Evolutionary conservation across 37 sponge, comb jelly and placozoan genomes (phyloP), one percentile per base, ranked within the genome.

Genomic region (Halisarca cf. caerulea): DNA sequence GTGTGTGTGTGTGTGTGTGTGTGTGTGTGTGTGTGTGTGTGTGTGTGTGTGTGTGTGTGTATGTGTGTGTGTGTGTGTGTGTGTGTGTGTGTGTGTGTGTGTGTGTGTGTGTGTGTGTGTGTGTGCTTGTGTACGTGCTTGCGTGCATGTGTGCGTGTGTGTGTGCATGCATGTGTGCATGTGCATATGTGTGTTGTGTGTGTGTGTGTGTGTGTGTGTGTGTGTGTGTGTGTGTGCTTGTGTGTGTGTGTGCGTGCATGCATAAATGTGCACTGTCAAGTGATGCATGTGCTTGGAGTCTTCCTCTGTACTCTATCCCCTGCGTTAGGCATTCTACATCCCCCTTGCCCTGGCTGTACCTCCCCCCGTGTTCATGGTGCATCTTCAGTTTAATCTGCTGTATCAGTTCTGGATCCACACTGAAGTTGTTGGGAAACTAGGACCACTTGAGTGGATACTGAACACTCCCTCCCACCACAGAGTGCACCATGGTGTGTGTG

Each of bases 321-420:
- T 79, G 2, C 11, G 78, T 15, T 57, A 95, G 96, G 61, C 88
- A 5, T 93, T 97, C 80, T 95, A 95, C 45, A 58, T 95, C 6
- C 98, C 98, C 0, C n/a, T 97, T 51, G 90, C 88, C n/a, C 64
- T 97, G 75, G 53, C 85, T 21, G 60, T 97, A 9, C 98, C 98
- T 2, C 94, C 98, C 0, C 45, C 98, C 2, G 78, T 86, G 20
- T 97, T 74, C 70, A 3, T 93, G 11, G 87, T 92, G 0, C 98
- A 97, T 83, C 73, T 77, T 35, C 94, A 97, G 83, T 89, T 97
- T 54, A 97, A 95, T 80, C 83, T 95, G 2, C 71, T 95, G 59
- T 97, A 97, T 61, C 98, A 97, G 84, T 97, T 97, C 74, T 97
- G 98, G 98, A 95, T 97, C 35, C 98, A 97, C 90, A 97, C 98